Percentiles rank a stretch among this genome's conserved stretches.
Evolutionary conservation across 2,797 vertebrate species (phyloP).

Genomic region (Rhinella marina): DNA sequence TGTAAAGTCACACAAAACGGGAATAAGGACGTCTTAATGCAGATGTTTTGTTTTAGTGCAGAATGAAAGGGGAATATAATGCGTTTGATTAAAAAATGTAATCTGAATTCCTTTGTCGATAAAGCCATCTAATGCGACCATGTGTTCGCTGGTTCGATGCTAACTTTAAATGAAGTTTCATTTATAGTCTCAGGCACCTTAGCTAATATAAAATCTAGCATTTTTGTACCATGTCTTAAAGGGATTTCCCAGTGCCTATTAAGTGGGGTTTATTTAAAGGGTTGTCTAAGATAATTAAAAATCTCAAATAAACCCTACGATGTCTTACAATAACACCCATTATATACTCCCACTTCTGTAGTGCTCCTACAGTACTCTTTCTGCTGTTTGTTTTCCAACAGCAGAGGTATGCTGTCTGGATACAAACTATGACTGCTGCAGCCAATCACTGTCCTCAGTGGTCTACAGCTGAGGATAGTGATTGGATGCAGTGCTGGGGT

Average conservation of each 20-base stretch:
- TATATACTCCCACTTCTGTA: no score
- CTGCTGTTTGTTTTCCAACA: no score
- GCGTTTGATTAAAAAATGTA: neutral
- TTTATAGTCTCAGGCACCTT: neutral
- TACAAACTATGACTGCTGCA: no score
- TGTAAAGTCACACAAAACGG: conserved; percentile 9
- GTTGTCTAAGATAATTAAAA: no score
- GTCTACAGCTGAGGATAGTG: no score
- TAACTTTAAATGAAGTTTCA: neutral
- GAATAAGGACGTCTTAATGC: conserved; percentile 26
- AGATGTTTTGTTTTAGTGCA: conserved; percentile 26
- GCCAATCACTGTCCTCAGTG: no score
- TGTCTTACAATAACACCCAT: no score
- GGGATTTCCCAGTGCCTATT: neutral
- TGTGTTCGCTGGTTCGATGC: neutral
- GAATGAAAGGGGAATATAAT: neutral
- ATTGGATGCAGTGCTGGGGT: no score
- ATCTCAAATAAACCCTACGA: no score
- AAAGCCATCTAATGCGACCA: neutral
- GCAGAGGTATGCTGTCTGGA: no score
- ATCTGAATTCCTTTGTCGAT: conserved; percentile 15
- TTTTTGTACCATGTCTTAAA: neutral
- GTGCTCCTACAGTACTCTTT: no score
- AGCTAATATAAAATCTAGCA: neutral
- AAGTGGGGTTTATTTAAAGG: no score